Evolutionary conservation across 2,797 vertebrate genomes (phyloP), one percentile per base, ranked within the genome.

Genomic region (Selene dorsalis): DNA sequence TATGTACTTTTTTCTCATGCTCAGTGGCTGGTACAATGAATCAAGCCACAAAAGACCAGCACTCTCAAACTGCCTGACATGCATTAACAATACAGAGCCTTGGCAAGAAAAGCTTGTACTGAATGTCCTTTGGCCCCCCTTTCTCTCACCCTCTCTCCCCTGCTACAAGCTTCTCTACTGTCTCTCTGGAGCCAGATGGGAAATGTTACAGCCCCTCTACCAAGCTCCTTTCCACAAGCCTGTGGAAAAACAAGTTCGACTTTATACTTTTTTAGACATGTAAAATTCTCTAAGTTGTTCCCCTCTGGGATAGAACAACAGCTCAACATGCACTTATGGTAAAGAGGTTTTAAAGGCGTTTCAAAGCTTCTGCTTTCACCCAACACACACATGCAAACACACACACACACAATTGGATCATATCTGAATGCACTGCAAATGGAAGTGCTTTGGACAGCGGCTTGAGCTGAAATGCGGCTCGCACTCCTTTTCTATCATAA

Each of bases 41-140:
- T 88, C 88, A 87, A 84, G 88, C 77, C 86, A 92, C 87, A 91
- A 88, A 92, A 90, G 84, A 82, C 35, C 70, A 84, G 87, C 85
- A 73, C 89, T 89, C 80, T 84, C 78, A 76, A 91, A 91, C 82
- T 83, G 91, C 82, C 85, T 86, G 89, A 88, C 90, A 86, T 89
- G 90, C 90, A 92, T 85, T 85, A 87, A 89, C 91, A 92, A 92
- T 87, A 87, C 88, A 73, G 73, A 72, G 84, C 63, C 76, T 88
- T 91, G 90, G 90, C 87, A 80, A 69, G 79, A 73, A 85, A 77
- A 86, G 84, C 84, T 87, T 87, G 88, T 50, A 90, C 89, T 91
- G 56, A 85, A 83, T 88, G 88, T 91, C 83, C 90, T 88, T 59
- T 75, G 35, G 32, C 69, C 81, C 84, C 53, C 61, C 38, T 56